phyloP scores from a whole-genome alignment of 2,797 vertebrate species.

The Clamator glandarius region DNA sequence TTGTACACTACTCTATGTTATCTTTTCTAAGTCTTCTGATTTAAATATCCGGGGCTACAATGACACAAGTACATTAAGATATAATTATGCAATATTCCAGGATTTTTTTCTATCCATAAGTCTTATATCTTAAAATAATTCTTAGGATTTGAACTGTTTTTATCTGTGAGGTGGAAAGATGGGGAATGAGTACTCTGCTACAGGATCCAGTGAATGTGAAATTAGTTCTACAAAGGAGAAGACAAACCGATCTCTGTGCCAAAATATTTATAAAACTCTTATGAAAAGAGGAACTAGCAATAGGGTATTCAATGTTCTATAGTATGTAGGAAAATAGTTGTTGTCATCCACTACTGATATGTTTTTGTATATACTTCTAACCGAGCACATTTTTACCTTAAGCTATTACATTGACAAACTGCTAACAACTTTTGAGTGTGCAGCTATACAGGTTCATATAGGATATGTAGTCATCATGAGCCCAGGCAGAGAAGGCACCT shows the following conservation, averaged over 20 bases:
- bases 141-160: background rate
- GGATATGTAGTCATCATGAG: background rate
- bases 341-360: background rate
- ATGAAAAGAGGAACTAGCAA: constrained; percentile 14
- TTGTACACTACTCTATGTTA: background rate
- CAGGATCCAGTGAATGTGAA: constrained; percentile 45
- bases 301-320: background rate
- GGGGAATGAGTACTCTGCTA: background rate
- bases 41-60: constrained; percentile 9
- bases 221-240: constrained; percentile 54
- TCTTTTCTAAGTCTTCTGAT: background rate
- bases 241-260: constrained; percentile 16
- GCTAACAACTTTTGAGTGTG: background rate
- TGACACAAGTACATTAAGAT: constrained; percentile 16
- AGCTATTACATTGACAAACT: background rate
- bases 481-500: background rate
- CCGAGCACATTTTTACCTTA: constrained; percentile 18
- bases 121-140: constrained; percentile 16
- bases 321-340: constrained; percentile 14
- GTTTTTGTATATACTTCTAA: background rate
- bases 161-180: constrained; percentile 34
- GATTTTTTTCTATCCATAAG: background rate
- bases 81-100: constrained; percentile 5
- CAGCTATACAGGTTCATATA: constrained; percentile 7
- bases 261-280: constrained; percentile 61